phyloP scores from a whole-genome alignment of 2,888 invertebrate genomes.

The Eristalinus aeneus region DNA sequence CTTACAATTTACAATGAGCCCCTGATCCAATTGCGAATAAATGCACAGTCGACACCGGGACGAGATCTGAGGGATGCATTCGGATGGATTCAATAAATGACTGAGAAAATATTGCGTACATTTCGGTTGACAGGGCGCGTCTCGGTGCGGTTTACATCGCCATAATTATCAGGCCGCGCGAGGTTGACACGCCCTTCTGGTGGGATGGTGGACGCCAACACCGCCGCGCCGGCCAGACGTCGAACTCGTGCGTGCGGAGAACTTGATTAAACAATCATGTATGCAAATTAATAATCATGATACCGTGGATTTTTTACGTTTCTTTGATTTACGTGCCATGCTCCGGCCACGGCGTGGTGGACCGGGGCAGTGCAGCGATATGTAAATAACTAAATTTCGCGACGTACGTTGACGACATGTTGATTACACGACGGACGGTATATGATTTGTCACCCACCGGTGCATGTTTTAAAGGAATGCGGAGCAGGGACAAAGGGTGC shows the following conservation, averaged over 20 bases:
- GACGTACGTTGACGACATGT: constrained; percentile 1
- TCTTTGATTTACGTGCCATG: too few species aligned
- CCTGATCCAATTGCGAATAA: constrained; percentile 7
- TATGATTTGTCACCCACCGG: background rate
- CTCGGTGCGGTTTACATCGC: constrained; percentile 43
- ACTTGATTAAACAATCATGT: constrained; percentile 76
- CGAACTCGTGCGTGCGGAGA: constrained; percentile 45
- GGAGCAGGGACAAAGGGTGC: background rate
- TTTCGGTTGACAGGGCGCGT: constrained; percentile 24
- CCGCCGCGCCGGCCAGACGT: background rate
- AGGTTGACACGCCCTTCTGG: background rate
- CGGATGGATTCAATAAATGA: constrained; percentile 29
- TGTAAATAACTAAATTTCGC: constrained; percentile 10
- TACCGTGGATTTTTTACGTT: constrained; percentile 55
- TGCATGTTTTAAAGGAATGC: background rate
- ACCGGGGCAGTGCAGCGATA: background rate
- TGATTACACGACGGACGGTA: constrained; percentile 16
- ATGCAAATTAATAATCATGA: constrained; percentile 78
- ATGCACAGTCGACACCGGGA: constrained; percentile 16
- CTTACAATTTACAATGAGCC: constrained; percentile 65
- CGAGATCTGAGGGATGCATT: constrained; percentile 8
- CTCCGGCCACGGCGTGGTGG: background rate
- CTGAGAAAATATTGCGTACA: constrained; percentile 52
- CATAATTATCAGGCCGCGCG: background rate
- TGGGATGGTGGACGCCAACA: background rate